Evolutionary conservation across 2,113 vertebrate species (phyloP).

Genomic region (Proteles cristata): DNA sequence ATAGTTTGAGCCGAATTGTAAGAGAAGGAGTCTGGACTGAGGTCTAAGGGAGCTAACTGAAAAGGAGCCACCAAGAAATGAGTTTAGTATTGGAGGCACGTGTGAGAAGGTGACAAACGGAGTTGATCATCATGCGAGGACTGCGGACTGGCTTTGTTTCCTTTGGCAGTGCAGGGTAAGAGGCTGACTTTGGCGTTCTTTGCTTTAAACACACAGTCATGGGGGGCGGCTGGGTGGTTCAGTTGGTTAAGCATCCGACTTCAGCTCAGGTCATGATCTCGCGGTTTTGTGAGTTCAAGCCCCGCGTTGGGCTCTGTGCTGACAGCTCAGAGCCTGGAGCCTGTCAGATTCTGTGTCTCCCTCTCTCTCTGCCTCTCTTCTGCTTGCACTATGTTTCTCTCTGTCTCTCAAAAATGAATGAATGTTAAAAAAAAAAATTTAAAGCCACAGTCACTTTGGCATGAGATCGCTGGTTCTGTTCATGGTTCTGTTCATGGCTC

Average conservation of each 20-base stretch:
- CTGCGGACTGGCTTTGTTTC: neutral
- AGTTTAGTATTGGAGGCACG: constrained; percentile 74
- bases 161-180: neutral
- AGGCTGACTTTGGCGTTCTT: neutral
- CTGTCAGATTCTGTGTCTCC: no score
- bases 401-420: no score
- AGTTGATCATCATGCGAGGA: constrained; percentile 68
- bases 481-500: neutral
- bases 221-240: no score
- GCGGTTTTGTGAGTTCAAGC: no score
- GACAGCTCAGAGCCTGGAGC: no score
- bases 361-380: no score
- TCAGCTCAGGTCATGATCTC: no score
- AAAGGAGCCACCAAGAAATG: constrained; percentile 74
- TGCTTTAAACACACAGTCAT: neutral
- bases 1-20: constrained; percentile 70
- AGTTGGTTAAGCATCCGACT: no score
- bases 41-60: constrained; percentile 69
- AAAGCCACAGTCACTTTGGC: neutral
- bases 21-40: constrained; percentile 68
- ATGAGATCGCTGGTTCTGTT: neutral
- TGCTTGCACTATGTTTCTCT: no score
- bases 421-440: no score
- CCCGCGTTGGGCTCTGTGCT: no score
- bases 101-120: constrained; percentile 72